Percentiles rank a stretch among this genome's conserved stretches.
These are phyloP conservation scores for Leucophora obtusa DNA, from an alignment of 2,888 invertebrate genomes.

Conservation along the genomic window DNA sequence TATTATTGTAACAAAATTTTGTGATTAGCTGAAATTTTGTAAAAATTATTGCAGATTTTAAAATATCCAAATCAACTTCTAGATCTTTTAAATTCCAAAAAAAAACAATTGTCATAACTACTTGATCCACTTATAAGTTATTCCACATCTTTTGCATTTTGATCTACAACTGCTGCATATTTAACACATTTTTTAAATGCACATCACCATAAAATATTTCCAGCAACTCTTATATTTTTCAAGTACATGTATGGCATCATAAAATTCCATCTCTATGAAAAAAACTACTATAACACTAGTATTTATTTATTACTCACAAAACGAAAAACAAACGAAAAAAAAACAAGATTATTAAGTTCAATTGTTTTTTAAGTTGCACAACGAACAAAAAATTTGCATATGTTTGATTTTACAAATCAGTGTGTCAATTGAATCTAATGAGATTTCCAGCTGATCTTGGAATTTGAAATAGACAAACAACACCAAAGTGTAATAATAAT, in stretches of 20 bases:
- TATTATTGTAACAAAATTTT: too few relatives aligned
- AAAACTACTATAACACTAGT: not conserved
- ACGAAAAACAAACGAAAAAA: not conserved
- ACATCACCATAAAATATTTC: not conserved
- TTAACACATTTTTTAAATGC: not conserved
- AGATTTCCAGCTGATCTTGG: conserved; percentile 69
- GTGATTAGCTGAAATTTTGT: too few relatives aligned
- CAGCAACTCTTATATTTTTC: conserved; percentile 18
- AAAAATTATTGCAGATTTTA: too few relatives aligned
- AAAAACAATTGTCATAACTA: too few relatives aligned
- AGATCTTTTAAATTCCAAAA: too few relatives aligned
- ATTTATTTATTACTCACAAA: not conserved
- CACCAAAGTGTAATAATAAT: not conserved
- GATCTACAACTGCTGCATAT: not conserved
- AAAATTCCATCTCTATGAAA: not conserved
- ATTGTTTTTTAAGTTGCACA: conserved; percentile 40
- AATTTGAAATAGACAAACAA: conserved; percentile 59
- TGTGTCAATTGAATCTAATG: conserved; percentile 66
- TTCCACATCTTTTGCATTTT: not conserved
- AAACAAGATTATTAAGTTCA: conserved; percentile 48
- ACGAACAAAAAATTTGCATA: conserved; percentile 49
- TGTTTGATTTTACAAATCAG: conserved; percentile 36
- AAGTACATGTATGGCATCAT: conserved; percentile 38
- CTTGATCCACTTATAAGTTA: too few relatives aligned
- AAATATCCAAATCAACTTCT: too few relatives aligned